Percentiles rank a stretch among this genome's conserved stretches.
phyloP scores from a whole-genome alignment of 2,888 invertebrate species.

The Oxystoma pomonae region DNA sequence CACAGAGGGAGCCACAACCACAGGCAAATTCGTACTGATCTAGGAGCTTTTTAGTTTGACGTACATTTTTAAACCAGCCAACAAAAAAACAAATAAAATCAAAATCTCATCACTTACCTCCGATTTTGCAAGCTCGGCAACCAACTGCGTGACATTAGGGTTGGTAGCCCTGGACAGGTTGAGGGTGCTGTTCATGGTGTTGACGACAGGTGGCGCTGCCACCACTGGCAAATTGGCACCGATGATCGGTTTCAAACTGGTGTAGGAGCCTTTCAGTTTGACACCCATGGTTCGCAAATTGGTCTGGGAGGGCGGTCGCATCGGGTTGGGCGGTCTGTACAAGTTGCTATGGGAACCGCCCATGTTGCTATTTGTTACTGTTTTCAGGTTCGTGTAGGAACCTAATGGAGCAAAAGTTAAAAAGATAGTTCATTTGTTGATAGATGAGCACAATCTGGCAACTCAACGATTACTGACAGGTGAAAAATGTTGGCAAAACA shows the following conservation, averaged over 20 bases:
- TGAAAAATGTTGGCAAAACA: no score
- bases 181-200: background rate
- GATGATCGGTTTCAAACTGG: conserved; percentile 40
- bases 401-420: no score
- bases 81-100: no score
- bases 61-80: no score
- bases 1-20: conserved; percentile 32
- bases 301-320: conserved; percentile 15
- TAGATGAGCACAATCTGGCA: no score
- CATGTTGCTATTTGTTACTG: conserved; percentile 11
- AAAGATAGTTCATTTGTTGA: no score
- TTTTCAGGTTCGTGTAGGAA: conserved; percentile 27
- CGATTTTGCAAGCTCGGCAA: background rate
- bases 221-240: conserved; percentile 39
- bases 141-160: background rate
- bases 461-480: no score
- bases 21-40: conserved; percentile 38
- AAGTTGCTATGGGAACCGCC: conserved; percentile 28
- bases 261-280: conserved; percentile 42
- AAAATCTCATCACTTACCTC: background rate
- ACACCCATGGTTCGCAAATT: conserved; percentile 40
- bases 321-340: conserved; percentile 17
- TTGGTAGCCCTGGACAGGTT: background rate
- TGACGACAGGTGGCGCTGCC: conserved; percentile 34
- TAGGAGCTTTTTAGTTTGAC: no score